Evolutionary conservation across 2,888 invertebrate species (phyloP).

Genomic region (Ormyrus labotus): DNA sequence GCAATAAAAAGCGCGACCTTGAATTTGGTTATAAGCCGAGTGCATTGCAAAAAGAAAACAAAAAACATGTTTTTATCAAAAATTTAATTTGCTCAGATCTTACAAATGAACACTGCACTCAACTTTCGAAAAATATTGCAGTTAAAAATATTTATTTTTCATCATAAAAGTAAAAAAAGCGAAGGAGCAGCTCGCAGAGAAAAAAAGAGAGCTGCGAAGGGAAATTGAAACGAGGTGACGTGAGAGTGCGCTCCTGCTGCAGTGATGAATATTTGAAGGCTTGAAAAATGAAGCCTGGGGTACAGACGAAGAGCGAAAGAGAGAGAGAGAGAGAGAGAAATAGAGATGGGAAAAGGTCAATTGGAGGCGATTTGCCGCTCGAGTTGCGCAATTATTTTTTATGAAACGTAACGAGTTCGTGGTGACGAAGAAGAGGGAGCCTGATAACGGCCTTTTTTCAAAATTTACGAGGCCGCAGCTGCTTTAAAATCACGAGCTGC

Average conservation of each 20-base stretch:
- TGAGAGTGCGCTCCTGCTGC: neutral
- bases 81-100: too few species aligned
- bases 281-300: constrained; percentile 38
- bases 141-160: too few species aligned
- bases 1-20: too few species aligned
- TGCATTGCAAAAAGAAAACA: too few species aligned
- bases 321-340: constrained; percentile 1
- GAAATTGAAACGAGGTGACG: constrained; percentile 17
- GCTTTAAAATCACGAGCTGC: too few species aligned
- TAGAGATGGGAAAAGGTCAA: constrained; percentile 16
- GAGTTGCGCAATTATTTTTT: constrained; percentile 46
- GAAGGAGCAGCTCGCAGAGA: neutral
- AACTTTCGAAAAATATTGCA: too few species aligned
- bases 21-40: too few species aligned
- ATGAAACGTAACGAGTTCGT: constrained; percentile 36
- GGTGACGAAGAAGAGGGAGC: neutral
- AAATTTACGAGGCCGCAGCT: neutral
- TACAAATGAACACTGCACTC: too few species aligned
- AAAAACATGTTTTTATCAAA: too few species aligned
- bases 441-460: neutral
- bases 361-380: constrained; percentile 39
- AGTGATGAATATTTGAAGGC: constrained; percentile 47
- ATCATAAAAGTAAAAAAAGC: too few species aligned
- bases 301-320: neutral
- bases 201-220: neutral